A percentile compares a stretch with the other conserved stretches of the same genome.
These are phyloP conservation scores for Gryllus bimaculatus DNA, from an alignment of 1,140 invertebrate species.

Conservation along the genomic window DNA sequence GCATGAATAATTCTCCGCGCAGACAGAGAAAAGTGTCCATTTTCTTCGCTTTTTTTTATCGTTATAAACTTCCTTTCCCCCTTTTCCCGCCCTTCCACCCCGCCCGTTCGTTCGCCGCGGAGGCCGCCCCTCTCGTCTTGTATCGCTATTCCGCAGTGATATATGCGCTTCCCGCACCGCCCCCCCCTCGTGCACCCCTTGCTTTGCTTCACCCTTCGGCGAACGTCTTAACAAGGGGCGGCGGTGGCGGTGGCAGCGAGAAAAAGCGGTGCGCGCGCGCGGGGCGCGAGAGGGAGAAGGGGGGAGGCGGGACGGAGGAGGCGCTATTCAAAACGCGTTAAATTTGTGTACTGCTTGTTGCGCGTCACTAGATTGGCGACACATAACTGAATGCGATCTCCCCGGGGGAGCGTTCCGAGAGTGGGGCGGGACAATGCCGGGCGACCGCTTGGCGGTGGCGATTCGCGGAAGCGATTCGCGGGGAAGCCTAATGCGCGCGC, in stretches of 20 bases:
- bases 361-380: background rate
- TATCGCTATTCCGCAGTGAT: background rate
- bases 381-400: background rate
- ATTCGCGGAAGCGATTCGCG: background rate
- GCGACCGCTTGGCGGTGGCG: too few species aligned
- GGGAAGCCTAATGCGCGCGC: too few species aligned
- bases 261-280: background rate
- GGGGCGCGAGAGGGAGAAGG: too few species aligned
- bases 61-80: constrained; percentile 4
- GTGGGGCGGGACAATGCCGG: background rate
- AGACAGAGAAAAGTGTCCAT: constrained; percentile 4
- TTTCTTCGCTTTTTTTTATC: constrained; percentile 5
- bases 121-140: background rate
- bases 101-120: background rate
- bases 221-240: background rate
- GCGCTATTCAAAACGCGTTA: background rate
- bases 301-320: too few species aligned
- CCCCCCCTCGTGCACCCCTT: background rate
- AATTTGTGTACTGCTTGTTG: background rate
- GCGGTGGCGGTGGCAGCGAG: background rate
- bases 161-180: background rate
- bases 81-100: background rate
- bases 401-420: background rate
- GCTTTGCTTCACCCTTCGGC: background rate
- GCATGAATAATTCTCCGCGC: background rate